Evolutionary conservation across 2,888 invertebrate genomes (phyloP), one percentile per base, ranked within the genome.

Genomic region (Tiphia femorata): DNA sequence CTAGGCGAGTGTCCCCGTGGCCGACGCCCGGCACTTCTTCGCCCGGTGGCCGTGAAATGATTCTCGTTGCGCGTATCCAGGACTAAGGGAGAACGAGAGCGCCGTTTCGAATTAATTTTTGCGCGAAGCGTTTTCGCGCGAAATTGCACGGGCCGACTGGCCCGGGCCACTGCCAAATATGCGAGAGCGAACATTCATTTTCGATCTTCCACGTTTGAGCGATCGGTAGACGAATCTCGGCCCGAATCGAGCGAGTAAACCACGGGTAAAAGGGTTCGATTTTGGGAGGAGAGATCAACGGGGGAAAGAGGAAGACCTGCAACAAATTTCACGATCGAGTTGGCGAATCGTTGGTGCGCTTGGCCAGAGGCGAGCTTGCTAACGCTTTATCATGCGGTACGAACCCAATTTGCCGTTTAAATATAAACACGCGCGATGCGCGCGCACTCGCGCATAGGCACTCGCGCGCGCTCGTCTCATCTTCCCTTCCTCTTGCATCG

Each of bases 391-490:
- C 55, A 23, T 41, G 38, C 44, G 41, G 37, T 29, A 47, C 35
- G 38, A 33, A 55, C 48, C 58, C 63, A 62, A 65, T 64, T 63
- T 62, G 49, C 53, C 58, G 62, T 64, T 65, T 66, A 64, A 65
- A 65, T 67, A 62, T 62, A 49, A 56, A 60, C 42, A 16, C 21
- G 20, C 17, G 19, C n/a, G 17, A 8, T 14, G 10, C 19, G 12
- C 30, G 30, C 30, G 12, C 12, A 10, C 30, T 14, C 14, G 43
- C n/a, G n/a, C n/a, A n/a, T n/a, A n/a, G n/a, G n/a, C n/a, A n/a
- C n/a, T n/a, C n/a, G n/a, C n/a, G n/a, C n/a, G n/a, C n/a, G n/a
- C n/a, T n/a, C n/a, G n/a, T n/a, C n/a, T n/a, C n/a, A n/a, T n/a
- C n/a, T n/a, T n/a, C n/a, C n/a, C n/a, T n/a, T n/a, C n/a, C n/a